Conservation (phyloP, 2,113 vertebrate species). For the Castor canadensis region DNA sequence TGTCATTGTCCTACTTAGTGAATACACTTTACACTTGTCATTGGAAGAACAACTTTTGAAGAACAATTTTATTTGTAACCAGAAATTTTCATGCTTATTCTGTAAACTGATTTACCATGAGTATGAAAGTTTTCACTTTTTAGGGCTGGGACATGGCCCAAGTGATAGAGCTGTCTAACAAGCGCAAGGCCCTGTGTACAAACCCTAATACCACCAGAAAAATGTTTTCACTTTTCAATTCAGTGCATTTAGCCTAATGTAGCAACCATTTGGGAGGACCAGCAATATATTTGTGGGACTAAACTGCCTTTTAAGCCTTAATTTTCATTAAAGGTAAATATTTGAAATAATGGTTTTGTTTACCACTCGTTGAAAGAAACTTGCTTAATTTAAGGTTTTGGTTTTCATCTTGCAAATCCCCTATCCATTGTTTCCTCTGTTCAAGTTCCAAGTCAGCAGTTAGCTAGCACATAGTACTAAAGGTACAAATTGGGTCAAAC, state of each 20-base stretch:
- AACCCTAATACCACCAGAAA: too few species aligned
- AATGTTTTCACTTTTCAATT: slow-evolving; percentile 48
- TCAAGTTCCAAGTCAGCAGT: slow-evolving; percentile 44
- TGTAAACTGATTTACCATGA: not conserved
- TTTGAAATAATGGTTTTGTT: slow-evolving; percentile 42
- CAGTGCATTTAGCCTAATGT: not conserved
- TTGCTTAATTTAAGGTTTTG: slow-evolving; percentile 32
- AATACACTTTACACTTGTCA: not conserved
- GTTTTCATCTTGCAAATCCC: slow-evolving; percentile 3
- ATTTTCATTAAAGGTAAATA: slow-evolving; percentile 52
- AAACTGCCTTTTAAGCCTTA: not conserved
- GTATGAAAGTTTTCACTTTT: slow-evolving; percentile 16
- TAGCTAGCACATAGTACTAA: slow-evolving; percentile 26
- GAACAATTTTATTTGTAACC: not conserved
- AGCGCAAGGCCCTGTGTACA: too few species aligned
- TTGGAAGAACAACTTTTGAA: not conserved
- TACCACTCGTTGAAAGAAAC: not conserved
- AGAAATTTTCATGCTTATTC: not conserved
- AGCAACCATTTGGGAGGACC: not conserved
- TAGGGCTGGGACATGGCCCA: too few species aligned
- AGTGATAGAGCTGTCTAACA: too few species aligned
- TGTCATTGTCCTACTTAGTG: slow-evolving; percentile 2
- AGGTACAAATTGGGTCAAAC: slow-evolving; percentile 49
- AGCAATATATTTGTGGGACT: not conserved
- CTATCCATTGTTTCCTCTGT: slow-evolving; percentile 39